phyloP scores from a whole-genome alignment of 2,888 invertebrate species.

The Polydrusus pterygomalis region DNA sequence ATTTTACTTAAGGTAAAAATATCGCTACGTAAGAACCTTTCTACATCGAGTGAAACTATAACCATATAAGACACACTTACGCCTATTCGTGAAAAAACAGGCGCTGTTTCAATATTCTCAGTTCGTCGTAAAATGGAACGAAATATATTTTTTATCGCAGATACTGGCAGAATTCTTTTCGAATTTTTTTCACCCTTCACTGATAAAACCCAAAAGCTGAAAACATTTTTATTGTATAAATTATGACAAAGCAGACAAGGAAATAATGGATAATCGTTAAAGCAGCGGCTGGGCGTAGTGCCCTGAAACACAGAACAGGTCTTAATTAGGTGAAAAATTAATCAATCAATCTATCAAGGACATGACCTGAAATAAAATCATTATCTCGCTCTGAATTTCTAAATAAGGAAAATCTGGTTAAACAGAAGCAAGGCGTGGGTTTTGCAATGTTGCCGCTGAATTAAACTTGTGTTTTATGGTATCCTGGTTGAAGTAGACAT shows the following conservation, averaged over 20 bases:
- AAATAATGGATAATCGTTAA: conserved; percentile 17
- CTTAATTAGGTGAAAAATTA: conserved; percentile 57
- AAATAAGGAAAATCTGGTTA: conserved; percentile 59
- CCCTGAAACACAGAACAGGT: conserved; percentile 48
- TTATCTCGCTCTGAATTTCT: conserved; percentile 53
- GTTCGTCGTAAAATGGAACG: no score
- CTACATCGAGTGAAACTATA: no score
- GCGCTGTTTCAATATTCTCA: no score
- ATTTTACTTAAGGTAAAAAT: no score
- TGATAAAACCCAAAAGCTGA: no score
- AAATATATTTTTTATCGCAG: no score
- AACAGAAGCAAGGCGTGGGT: conserved; percentile 39
- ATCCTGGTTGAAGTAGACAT: neutral
- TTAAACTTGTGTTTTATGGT: neutral
- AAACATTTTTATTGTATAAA: neutral
- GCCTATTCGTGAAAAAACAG: no score
- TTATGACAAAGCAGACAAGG: neutral
- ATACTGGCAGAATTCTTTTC: no score
- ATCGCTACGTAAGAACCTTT: no score
- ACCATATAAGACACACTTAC: no score
- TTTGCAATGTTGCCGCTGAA: conserved; percentile 25
- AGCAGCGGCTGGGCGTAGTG: conserved; percentile 24
- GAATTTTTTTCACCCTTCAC: no score
- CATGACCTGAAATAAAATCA: conserved; percentile 51
- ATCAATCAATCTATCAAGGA: conserved; percentile 48